Conservation (phyloP, 2,113 vertebrate genomes). For the Hoplias malabaricus region DNA sequence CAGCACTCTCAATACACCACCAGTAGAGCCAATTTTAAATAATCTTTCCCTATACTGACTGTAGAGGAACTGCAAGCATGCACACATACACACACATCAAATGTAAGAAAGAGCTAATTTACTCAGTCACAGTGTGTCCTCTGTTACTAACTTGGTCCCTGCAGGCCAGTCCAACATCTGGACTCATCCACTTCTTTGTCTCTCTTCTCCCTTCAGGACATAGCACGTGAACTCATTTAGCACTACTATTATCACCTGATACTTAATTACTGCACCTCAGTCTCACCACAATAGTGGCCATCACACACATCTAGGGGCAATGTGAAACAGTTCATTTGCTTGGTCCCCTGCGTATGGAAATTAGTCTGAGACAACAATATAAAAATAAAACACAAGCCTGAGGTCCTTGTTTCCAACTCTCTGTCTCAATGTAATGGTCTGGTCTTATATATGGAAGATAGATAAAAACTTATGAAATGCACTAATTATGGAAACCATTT, state of each 20-base stretch:
- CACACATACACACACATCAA: conserved; percentile 45
- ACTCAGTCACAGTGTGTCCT: conserved; percentile 53
- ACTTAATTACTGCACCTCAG: conserved; percentile 26
- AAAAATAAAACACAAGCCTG: background rate
- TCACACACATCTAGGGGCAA: background rate
- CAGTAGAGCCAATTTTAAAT: background rate
- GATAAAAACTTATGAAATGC: conserved; percentile 58
- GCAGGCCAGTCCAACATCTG: conserved; percentile 59
- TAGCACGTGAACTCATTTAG: conserved; percentile 4
- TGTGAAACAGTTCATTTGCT: background rate
- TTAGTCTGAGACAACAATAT: background rate
- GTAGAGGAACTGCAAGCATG: conserved; percentile 32
- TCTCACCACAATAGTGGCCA: background rate
- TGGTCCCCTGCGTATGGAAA: background rate
- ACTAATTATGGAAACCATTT: conserved; percentile 55
- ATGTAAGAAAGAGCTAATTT: conserved; percentile 54
- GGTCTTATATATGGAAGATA: background rate
- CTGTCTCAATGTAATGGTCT: background rate
- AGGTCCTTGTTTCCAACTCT: background rate
- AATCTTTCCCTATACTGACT: background rate
- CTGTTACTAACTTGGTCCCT: conserved; percentile 48
- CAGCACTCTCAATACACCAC: background rate
- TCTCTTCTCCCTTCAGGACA: conserved; percentile 21
- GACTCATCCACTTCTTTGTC: conserved; percentile 41
- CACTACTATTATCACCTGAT: background rate